These are phyloP conservation scores for Halyomorpha halys DNA, from an alignment of 1,140 invertebrate genomes.

Conservation along the genomic window DNA sequence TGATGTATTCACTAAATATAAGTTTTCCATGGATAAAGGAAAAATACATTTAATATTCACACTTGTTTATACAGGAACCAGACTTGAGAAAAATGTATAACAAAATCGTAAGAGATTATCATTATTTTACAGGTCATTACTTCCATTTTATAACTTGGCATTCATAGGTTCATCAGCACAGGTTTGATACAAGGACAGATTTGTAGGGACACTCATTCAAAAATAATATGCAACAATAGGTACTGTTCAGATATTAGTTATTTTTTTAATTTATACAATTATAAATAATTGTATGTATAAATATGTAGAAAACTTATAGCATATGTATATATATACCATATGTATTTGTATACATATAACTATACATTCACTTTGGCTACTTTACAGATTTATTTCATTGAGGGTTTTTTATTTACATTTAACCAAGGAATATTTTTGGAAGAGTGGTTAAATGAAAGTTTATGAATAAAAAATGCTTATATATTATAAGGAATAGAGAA, in stretches of 20 bases:
- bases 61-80: too few species aligned
- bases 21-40: too few species aligned
- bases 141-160: too few species aligned
- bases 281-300: conserved; percentile 14
- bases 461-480: conserved; percentile 1
- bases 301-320: conserved; percentile 14
- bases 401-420: conserved; percentile 1
- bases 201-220: not conserved
- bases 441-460: conserved; percentile 11
- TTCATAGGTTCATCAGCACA: too few species aligned
- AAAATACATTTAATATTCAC: too few species aligned
- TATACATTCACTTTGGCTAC: conserved; percentile 14
- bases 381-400: conserved; percentile 8
- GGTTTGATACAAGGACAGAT: not conserved
- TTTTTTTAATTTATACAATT: conserved; percentile 1
- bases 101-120: too few species aligned
- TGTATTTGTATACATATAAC: not conserved
- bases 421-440: conserved; percentile 5
- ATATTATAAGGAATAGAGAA: too few species aligned
- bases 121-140: too few species aligned
- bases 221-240: not conserved
- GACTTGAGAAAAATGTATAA: too few species aligned
- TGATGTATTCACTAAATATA: too few species aligned
- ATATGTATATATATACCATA: not conserved
- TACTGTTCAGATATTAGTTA: not conserved